Evolutionary conservation across 2,113 vertebrate species (phyloP).

Genomic region (Cheirogaleus medius): DNA sequence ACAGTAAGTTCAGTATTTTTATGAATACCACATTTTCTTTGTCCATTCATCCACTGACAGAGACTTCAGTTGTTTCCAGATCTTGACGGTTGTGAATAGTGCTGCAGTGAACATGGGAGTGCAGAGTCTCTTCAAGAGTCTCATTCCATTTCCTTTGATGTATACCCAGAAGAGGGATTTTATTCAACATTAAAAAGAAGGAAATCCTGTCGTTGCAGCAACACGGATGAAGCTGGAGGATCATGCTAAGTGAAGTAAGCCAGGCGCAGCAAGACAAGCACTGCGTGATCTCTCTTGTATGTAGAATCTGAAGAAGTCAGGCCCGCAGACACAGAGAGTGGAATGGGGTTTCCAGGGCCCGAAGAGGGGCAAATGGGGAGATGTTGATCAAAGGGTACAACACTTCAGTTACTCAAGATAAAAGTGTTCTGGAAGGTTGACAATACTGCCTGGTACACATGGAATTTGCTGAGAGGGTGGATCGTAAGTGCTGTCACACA

Average conservation of each 20-base stretch:
- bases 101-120: neutral
- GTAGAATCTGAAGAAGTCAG: neutral
- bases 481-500: neutral
- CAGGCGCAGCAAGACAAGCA: neutral
- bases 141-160: neutral
- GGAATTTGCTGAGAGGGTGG: neutral
- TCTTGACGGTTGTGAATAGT: neutral
- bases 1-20: neutral
- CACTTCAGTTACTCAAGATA: neutral
- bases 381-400: neutral
- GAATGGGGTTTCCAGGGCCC: too few relatives aligned
- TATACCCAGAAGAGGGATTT: neutral
- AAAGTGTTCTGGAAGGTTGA: neutral
- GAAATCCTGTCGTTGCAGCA: neutral
- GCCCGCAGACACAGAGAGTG: neutral
- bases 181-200: neutral
- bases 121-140: neutral
- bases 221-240: neutral
- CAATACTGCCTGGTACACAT: neutral
- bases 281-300: neutral
- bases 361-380: neutral
- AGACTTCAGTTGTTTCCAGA: neutral
- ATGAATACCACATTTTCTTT: neutral
- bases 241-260: neutral
- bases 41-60: neutral